Conservation (phyloP, 1,140 invertebrate species). For the Alviniconcha marisindica region DNA sequence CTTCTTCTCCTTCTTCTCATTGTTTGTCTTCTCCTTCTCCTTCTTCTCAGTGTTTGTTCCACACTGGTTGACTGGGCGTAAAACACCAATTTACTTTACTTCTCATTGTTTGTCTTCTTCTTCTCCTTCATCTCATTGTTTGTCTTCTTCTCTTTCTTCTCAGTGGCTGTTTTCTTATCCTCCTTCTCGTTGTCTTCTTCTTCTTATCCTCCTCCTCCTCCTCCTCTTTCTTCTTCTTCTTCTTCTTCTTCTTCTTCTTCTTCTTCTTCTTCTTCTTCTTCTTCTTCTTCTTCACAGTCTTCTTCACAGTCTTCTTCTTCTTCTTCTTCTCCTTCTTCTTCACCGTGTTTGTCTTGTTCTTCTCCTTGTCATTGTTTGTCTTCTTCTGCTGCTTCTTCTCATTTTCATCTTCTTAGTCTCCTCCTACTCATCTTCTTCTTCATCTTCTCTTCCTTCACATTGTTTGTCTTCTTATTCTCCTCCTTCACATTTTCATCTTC, state of each 20-base stretch:
- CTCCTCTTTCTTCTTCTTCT: conserved; percentile 1
- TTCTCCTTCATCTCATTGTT: background rate
- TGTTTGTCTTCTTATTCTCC: background rate
- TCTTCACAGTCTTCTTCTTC: conserved; percentile 14
- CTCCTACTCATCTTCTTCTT: background rate
- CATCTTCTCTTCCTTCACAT: background rate
- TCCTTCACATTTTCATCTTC: no score
- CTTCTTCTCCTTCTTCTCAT: background rate
- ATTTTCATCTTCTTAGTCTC: background rate
- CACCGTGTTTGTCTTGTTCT: conserved; percentile 17
- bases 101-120: background rate
- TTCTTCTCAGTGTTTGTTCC: no score
- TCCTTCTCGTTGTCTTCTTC: background rate
- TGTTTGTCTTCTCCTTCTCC: background rate
- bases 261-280: background rate
- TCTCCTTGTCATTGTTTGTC: background rate
- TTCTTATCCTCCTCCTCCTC: background rate
- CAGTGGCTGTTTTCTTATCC: background rate
- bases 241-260: background rate
- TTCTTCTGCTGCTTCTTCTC: background rate
- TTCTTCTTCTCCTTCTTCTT: conserved; percentile 4
- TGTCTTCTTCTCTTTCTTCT: background rate
- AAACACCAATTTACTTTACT: no score
- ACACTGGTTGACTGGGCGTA: no score
- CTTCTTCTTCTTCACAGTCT: background rate